Evolutionary conservation across 2,113 vertebrate species (phyloP).

Genomic region (mouse (Mus musculus)): GRCm39 chr5:80611001-80611500

Average conservation of each 20-base stretch:
- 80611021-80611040: not conserved
- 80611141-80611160: no score
- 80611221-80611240: not conserved
- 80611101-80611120: not conserved
- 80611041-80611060: not conserved
- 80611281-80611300: not conserved
- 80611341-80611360: no score
- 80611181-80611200: not conserved
- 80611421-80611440: no score
- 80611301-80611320: no score
- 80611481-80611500: no score
- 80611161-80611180: not conserved
- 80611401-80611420: no score
- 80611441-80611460: no score
- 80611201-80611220: not conserved
- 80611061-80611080: not conserved
- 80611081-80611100: not conserved
- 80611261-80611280: constrained; percentile 45
- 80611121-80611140: not conserved
- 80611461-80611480: no score
- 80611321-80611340: no score
- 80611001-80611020: not conserved
- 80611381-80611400: no score
- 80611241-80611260: constrained; percentile 33
- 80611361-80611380: no score